Evolutionary conservation across 2,113 vertebrate genomes (phyloP).

Genomic region (Ceuthmochares aereus): DNA sequence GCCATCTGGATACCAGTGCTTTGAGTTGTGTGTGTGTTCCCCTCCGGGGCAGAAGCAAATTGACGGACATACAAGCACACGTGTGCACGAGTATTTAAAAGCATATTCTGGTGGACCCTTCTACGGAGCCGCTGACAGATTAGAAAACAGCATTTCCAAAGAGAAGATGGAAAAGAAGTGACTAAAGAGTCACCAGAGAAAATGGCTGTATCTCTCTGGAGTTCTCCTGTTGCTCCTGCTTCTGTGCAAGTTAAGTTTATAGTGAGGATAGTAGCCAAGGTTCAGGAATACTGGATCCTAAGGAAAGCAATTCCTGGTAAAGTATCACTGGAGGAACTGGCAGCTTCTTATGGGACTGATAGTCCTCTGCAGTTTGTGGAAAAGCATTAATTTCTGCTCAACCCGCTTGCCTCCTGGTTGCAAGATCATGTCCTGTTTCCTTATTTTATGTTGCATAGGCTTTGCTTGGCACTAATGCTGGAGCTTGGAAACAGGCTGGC

Average conservation of each 20-base stretch:
- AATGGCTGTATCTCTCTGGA: background rate
- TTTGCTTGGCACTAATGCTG: background rate
- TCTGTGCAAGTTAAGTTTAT: background rate
- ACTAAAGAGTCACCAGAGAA: background rate
- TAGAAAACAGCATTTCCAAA: background rate
- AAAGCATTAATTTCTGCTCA: background rate
- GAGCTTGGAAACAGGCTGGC: background rate
- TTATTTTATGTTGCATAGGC: background rate
- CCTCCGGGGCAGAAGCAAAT: background rate
- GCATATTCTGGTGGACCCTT: background rate
- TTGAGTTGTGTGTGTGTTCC: background rate
- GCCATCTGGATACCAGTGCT: background rate
- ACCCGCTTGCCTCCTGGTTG: background rate
- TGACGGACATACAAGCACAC: too few species aligned
- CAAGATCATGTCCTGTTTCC: background rate
- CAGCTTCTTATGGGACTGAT: background rate
- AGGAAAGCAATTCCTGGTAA: background rate
- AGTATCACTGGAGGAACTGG: background rate
- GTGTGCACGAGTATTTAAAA: background rate
- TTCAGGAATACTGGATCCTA: background rate
- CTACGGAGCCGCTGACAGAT: background rate
- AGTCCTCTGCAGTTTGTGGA: background rate
- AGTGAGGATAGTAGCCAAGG: background rate
- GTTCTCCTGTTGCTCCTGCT: background rate
- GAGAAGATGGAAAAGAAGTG: background rate